A percentile compares a stretch with the other conserved stretches of the same genome.
These are phyloP conservation scores for Pollimyrus isidori DNA, from an alignment of 2,113 vertebrate genomes.

Conservation along the genomic window DNA sequence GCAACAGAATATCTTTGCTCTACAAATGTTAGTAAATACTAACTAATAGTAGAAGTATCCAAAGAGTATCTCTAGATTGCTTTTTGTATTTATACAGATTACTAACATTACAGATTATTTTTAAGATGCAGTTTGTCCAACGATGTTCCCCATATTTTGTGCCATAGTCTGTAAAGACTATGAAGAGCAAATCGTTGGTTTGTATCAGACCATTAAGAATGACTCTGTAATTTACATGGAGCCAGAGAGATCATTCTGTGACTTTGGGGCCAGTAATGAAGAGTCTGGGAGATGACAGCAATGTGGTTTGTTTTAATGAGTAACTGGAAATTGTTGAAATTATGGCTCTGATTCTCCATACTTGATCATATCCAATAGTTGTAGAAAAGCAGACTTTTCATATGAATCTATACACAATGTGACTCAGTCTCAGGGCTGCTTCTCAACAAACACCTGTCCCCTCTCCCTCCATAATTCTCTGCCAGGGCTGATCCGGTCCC, in stretches of 20 bases:
- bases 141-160: not conserved
- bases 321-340: not conserved
- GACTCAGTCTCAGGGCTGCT: not conserved
- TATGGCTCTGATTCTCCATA: not conserved
- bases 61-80: not conserved
- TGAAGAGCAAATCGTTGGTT: not conserved
- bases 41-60: not conserved
- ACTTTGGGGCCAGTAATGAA: not conserved
- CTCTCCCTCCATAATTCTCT: not conserved
- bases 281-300: not conserved
- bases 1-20: not conserved
- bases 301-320: not conserved
- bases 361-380: not conserved
- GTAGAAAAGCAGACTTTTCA: not conserved
- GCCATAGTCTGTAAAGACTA: not conserved
- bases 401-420: not conserved
- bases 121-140: not conserved
- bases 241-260: not conserved
- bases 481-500: slow-evolving; percentile 87
- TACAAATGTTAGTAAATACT: not conserved
- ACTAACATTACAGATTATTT: not conserved
- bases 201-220: not conserved
- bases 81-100: not conserved
- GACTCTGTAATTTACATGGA: not conserved
- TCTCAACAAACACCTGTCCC: not conserved